Evolutionary conservation across 1,140 invertebrate species (phyloP).

Genomic region (Scaptomyza graminum): DNA sequence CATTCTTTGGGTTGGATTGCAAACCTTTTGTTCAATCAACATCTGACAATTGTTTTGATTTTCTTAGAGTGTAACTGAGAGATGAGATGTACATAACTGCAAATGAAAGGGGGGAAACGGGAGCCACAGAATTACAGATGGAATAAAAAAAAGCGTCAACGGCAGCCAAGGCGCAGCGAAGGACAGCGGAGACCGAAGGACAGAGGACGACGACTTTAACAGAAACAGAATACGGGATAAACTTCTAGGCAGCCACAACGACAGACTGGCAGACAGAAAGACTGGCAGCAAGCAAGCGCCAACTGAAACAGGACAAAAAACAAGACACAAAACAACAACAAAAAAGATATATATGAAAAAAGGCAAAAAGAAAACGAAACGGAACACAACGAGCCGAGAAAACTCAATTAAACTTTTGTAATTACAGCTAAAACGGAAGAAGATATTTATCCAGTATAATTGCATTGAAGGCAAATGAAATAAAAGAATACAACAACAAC

Average conservation of each 20-base stretch:
- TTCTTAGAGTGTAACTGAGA: neutral
- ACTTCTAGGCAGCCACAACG: slow-evolving; percentile 62
- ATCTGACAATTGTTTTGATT: neutral
- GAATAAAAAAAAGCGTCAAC: slow-evolving; percentile 64
- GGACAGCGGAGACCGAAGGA: neutral
- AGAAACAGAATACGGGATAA: slow-evolving; percentile 62
- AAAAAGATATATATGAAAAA: neutral
- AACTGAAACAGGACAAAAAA: slow-evolving; percentile 14
- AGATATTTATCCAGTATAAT: slow-evolving; percentile 84
- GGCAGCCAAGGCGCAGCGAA: slow-evolving; percentile 31
- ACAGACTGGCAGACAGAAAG: slow-evolving; percentile 17
- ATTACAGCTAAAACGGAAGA: slow-evolving; percentile 84
- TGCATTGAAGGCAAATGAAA: slow-evolving; percentile 83
- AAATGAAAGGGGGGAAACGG: slow-evolving; percentile 6
- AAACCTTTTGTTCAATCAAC: neutral
- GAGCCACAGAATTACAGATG: slow-evolving; percentile 11
- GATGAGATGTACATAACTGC: too few species aligned
- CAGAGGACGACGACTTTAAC: slow-evolving; percentile 67
- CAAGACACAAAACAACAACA: slow-evolving; percentile 24
- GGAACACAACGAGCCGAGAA: slow-evolving; percentile 81
- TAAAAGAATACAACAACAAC: slow-evolving; percentile 51
- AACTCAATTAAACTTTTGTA: slow-evolving; percentile 84
- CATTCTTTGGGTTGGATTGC: too few species aligned
- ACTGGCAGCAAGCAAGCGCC: too few species aligned
- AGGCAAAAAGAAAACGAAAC: slow-evolving; percentile 34